phyloP scores from a whole-genome alignment of 2,797 vertebrate genomes.

The Neosalanx taihuensis region DNA sequence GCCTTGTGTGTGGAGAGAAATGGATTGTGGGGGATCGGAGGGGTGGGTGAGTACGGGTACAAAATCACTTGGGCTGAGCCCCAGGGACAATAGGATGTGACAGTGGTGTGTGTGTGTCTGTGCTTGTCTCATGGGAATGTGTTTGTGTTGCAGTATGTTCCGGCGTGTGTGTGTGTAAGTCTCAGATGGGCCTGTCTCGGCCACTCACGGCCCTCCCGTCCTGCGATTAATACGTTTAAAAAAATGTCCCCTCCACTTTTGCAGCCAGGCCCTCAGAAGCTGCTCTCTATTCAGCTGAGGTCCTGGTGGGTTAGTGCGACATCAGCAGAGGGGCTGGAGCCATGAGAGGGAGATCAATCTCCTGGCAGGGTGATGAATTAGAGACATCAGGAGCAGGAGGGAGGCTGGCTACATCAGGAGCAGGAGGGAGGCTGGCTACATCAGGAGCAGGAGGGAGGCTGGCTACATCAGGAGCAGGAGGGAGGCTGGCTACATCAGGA shows the following conservation, averaged over 20 bases:
- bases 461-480: too few species aligned
- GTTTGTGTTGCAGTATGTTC: conserved; percentile 7
- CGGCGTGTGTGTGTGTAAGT: conserved; percentile 4
- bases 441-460: too few species aligned
- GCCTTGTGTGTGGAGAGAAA: conserved; percentile 1
- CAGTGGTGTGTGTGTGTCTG: conserved; percentile 6
- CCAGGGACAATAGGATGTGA: conserved; percentile 1
- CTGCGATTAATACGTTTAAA: conserved; percentile 29
- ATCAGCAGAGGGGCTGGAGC: conserved; percentile 5
- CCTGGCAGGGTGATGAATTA: conserved; percentile 10
- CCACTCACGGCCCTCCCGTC: conserved; percentile 10
- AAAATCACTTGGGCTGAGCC: not conserved
- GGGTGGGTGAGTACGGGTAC: not conserved
- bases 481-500: too few species aligned
- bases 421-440: too few species aligned
- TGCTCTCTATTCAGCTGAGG: conserved; percentile 32
- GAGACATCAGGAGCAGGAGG: not conserved
- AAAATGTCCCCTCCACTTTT: conserved; percentile 39
- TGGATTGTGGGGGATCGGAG: conserved; percentile 4
- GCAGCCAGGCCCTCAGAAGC: conserved; percentile 25
- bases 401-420: not conserved
- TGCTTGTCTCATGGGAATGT: not conserved
- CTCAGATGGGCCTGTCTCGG: conserved; percentile 1
- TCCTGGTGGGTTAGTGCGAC: conserved; percentile 25
- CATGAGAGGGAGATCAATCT: conserved; percentile 15